Percentiles rank a stretch among this genome's conserved stretches.
These are phyloP conservation scores for Propithecus coquereli DNA, from an alignment of 2,113 vertebrate genomes.

Conservation along the genomic window DNA sequence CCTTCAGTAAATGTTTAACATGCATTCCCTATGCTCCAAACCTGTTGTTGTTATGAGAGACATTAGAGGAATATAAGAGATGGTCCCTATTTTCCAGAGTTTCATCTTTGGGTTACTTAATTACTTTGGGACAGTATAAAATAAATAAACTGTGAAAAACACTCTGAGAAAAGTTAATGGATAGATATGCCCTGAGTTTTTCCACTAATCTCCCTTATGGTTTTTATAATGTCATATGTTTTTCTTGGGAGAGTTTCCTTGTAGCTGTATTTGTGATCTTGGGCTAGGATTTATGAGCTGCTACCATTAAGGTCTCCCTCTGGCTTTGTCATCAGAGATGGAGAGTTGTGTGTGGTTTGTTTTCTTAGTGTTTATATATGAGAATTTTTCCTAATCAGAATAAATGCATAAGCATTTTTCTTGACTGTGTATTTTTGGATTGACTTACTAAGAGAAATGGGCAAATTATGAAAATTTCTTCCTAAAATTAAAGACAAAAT, in stretches of 20 bases:
- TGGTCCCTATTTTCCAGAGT: neutral
- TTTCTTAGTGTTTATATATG: constrained; percentile 28
- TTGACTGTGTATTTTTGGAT: neutral
- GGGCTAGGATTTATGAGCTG: constrained; percentile 56
- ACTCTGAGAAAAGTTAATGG: constrained; percentile 67
- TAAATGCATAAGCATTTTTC: neutral
- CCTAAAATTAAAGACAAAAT: neutral
- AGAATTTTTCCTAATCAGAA: constrained; percentile 25
- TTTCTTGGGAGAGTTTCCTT: constrained; percentile 65
- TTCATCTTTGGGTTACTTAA: constrained; percentile 18
- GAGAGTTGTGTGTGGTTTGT: constrained; percentile 29
- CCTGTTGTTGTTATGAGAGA: neutral
- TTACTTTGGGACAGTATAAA: constrained; percentile 41
- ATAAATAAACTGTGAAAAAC: constrained; percentile 51
- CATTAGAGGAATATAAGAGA: neutral
- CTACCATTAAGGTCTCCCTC: constrained; percentile 27
- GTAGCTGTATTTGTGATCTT: constrained; percentile 56
- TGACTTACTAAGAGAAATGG: constrained; percentile 1
- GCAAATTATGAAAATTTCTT: constrained; percentile 7
- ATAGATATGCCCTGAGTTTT: constrained; percentile 45
- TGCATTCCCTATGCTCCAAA: neutral
- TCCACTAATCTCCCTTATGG: constrained; percentile 29
- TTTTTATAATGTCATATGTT: constrained; percentile 59
- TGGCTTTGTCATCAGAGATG: constrained; percentile 42
- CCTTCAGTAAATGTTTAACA: neutral